Evolutionary conservation across 1,140 invertebrate genomes (phyloP).

Genomic region (Ips nitidus): DNA sequence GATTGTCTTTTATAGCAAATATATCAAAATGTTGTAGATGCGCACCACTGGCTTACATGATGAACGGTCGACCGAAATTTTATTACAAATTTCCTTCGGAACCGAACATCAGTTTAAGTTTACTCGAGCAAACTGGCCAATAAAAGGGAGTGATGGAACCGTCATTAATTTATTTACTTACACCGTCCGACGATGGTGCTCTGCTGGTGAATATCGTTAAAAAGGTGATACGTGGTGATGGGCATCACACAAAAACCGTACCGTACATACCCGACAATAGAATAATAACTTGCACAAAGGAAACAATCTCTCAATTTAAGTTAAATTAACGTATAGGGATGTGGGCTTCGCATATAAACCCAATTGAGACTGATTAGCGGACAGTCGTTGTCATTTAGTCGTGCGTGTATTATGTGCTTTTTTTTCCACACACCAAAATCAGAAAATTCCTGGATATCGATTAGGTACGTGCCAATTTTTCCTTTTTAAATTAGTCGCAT

Average conservation of each 20-base stretch:
- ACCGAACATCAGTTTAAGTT: conserved; percentile 8
- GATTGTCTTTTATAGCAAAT: no score
- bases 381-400: conserved; percentile 28
- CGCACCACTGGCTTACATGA: no score
- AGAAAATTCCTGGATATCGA: no score
- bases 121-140: conserved; percentile 1
- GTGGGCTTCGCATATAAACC: conserved; percentile 51
- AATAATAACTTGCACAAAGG: conserved; percentile 53
- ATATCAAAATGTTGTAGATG: no score
- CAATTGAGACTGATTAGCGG: conserved; percentile 51
- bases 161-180: conserved; percentile 15
- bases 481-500: no score
- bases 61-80: background rate
- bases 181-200: background rate
- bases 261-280: conserved; percentile 41
- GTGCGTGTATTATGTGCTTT: conserved; percentile 10
- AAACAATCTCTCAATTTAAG: conserved; percentile 54
- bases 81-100: conserved; percentile 15
- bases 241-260: conserved; percentile 9
- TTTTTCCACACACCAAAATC: background rate
- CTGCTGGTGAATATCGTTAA: conserved; percentile 5
- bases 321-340: conserved; percentile 52
- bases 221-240: conserved; percentile 2
- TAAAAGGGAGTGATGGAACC: background rate
- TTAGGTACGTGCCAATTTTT: no score